A percentile compares a stretch with the other conserved stretches of the same genome.
phyloP scores from a whole-genome alignment of 2,113 vertebrate species.

The Probosciger aterrimus region DNA sequence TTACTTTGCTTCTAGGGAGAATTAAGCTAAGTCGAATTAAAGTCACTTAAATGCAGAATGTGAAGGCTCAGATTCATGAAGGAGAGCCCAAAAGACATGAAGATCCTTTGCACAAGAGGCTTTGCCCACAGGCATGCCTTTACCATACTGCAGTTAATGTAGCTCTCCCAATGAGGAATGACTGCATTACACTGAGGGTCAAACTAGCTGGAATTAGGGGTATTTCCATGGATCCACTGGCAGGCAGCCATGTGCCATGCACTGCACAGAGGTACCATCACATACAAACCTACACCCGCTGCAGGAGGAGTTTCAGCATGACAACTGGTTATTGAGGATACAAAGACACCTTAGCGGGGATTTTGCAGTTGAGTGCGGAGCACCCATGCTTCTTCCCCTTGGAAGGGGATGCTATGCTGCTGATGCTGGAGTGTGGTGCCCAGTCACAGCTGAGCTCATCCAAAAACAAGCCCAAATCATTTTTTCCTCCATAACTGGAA shows the following conservation, averaged over 20 bases:
- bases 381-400: neutral
- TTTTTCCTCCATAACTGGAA: neutral
- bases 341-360: neutral
- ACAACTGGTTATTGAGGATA: neutral
- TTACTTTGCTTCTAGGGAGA: neutral
- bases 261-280: neutral
- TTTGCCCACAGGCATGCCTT: neutral
- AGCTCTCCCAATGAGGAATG: neutral
- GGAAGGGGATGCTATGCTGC: neutral
- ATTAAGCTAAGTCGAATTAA: neutral
- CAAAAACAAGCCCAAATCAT: neutral
- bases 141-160: neutral
- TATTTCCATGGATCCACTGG: neutral
- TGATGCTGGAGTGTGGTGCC: neutral
- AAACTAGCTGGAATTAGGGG: neutral
- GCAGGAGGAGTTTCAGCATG: neutral
- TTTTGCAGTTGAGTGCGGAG: neutral
- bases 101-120: neutral
- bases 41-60: neutral
- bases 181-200: neutral
- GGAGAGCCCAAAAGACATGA: neutral
- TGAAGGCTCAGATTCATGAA: neutral
- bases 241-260: accelerated
- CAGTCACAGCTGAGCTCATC: neutral
- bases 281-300: neutral